Conservation (phyloP, 1,140 invertebrate genomes). For the Lepidurus packardi region DNA sequence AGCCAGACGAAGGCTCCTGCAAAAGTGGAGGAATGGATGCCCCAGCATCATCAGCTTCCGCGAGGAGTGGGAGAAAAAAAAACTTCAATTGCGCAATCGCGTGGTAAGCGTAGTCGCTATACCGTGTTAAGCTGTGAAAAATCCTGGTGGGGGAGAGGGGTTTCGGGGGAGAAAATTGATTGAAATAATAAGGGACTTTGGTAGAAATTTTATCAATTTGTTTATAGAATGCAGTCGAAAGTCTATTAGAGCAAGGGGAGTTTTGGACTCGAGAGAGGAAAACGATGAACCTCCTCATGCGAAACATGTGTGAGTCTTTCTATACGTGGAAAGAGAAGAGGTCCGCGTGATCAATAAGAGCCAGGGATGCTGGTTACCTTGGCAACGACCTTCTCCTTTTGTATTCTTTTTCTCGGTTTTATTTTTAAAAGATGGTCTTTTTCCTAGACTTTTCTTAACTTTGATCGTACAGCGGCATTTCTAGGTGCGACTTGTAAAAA, state of each 20-base stretch:
- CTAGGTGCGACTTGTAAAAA: too few species aligned
- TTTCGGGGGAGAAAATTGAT: too few species aligned
- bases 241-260: too few species aligned
- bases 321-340: constrained; percentile 3
- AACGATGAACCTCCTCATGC: neutral
- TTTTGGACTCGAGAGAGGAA: too few species aligned
- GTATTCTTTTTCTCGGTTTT: neutral
- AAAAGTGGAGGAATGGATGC: neutral
- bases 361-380: constrained; percentile 23
- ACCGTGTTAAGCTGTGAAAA: too few species aligned
- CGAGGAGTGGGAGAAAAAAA: neutral
- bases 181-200: too few species aligned
- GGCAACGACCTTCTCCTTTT: constrained; percentile 5
- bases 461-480: neutral
- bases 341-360: constrained; percentile 23
- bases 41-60: neutral
- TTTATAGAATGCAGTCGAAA: too few species aligned
- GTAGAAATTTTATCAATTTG: too few species aligned
- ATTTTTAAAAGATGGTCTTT: neutral
- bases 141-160: too few species aligned
- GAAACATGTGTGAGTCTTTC: neutral
- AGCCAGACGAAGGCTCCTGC: neutral
- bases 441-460: neutral
- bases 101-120: neutral
- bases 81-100: neutral